These are phyloP conservation scores for Peromyscus melanophrys DNA, from an alignment of 2,797 vertebrate species.

Conservation along the genomic window DNA sequence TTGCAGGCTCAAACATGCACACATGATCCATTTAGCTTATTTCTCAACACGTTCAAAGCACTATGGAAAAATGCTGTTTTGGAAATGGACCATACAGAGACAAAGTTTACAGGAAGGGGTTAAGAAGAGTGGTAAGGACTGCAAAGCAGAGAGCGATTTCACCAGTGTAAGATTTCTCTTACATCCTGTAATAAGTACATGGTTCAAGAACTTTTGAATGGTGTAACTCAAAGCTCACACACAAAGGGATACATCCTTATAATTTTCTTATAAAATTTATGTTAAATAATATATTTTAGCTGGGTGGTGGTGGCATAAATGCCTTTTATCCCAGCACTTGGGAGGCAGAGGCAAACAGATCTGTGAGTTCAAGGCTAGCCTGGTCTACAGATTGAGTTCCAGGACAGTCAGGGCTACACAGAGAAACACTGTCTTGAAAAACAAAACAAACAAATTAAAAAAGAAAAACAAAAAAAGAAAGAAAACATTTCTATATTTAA, in stretches of 20 bases:
- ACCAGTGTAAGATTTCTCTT: neutral
- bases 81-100: constrained; percentile 17
- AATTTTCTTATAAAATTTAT: constrained; percentile 30
- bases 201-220: constrained; percentile 12
- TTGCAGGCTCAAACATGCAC: neutral
- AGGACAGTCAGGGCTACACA: too few relatives aligned
- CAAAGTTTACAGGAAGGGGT: constrained; percentile 3
- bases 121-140: neutral
- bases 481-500: neutral
- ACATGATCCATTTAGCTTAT: constrained; percentile 1
- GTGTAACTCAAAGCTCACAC: neutral
- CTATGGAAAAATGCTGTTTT: constrained; percentile 19
- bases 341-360: too few relatives aligned
- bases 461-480: too few relatives aligned
- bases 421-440: too few relatives aligned
- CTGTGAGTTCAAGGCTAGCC: too few relatives aligned
- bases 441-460: too few relatives aligned
- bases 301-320: too few relatives aligned
- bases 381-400: too few relatives aligned
- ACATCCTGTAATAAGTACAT: neutral
- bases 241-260: neutral
- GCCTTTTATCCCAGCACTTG: too few relatives aligned
- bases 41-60: constrained; percentile 30
- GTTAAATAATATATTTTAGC: neutral
- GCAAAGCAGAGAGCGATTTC: constrained; percentile 9